Conservation (phyloP, 2,888 invertebrate genomes). For the Hyalella azteca region DNA sequence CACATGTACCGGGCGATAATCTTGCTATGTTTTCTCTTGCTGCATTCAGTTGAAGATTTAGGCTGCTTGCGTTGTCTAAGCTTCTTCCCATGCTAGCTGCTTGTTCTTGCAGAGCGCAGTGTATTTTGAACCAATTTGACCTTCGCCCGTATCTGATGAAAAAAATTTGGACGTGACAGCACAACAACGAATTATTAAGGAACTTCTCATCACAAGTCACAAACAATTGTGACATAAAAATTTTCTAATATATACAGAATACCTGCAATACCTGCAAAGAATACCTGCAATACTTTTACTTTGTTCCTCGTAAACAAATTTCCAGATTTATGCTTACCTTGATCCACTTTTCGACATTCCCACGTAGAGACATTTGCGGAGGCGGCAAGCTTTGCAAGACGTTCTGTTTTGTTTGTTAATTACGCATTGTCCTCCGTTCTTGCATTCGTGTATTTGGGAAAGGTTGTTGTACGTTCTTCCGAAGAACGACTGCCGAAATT, state of each 20-base stretch:
- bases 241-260: background rate
- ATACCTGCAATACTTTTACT: background rate
- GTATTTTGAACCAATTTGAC: constrained; percentile 94
- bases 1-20: constrained; percentile 47
- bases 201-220: background rate
- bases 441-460: constrained; percentile 86
- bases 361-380: constrained; percentile 83
- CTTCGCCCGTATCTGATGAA: constrained; percentile 76
- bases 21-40: constrained; percentile 41
- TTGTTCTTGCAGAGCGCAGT: constrained; percentile 85
- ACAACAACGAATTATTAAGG: background rate
- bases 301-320: background rate
- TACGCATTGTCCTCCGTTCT: constrained; percentile 87
- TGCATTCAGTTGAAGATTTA: constrained; percentile 19
- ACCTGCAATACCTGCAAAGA: background rate
- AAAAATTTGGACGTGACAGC: background rate
- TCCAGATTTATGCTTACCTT: constrained; percentile 68
- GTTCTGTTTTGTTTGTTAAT: constrained; percentile 93
- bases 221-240: background rate
- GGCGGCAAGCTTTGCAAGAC: constrained; percentile 86
- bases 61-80: constrained; percentile 41
- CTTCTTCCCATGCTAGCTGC: constrained; percentile 53
- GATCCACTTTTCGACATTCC: constrained; percentile 93
- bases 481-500: constrained; percentile 75
- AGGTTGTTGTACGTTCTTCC: constrained; percentile 90